Evolutionary conservation across 2,113 vertebrate genomes (phyloP).

Genomic region (Pomatorhinus ruficollis): DNA sequence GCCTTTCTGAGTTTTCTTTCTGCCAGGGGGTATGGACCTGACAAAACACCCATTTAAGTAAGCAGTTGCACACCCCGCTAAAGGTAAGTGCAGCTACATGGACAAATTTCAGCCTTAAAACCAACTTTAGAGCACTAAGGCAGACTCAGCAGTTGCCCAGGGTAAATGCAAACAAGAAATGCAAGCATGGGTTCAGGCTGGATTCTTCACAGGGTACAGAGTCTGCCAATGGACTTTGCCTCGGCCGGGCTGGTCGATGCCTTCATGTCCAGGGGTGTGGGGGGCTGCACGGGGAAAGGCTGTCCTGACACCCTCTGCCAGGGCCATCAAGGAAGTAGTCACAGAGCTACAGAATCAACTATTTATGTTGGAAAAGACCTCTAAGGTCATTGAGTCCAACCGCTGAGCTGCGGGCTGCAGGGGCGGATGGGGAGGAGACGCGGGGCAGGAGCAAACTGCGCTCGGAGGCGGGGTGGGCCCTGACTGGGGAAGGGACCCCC

Average conservation of each 20-base stretch:
- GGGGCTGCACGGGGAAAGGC: background rate
- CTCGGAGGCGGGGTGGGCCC: background rate
- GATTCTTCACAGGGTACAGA: background rate
- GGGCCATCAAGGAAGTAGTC: background rate
- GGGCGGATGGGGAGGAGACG: background rate
- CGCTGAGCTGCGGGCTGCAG: background rate
- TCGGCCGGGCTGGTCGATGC: background rate
- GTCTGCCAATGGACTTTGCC: background rate
- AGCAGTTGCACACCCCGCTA: fast-evolving
- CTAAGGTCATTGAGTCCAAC: background rate
- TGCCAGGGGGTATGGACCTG: fast-evolving
- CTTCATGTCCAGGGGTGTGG: fast-evolving
- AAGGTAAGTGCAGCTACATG: background rate
- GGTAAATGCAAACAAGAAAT: background rate
- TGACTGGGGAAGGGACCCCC: no score
- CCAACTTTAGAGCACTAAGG: background rate
- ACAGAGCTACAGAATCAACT: no score
- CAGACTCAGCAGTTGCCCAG: background rate
- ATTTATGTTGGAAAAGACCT: background rate
- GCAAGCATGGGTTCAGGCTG: no score
- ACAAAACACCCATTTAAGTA: background rate
- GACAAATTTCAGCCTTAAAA: background rate
- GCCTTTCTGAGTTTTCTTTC: background rate
- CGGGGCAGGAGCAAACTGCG: background rate
- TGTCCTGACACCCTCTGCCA: background rate